These are phyloP conservation scores for Mobula hypostoma DNA, from an alignment of 2,113 vertebrate species.

Conservation along the genomic window DNA sequence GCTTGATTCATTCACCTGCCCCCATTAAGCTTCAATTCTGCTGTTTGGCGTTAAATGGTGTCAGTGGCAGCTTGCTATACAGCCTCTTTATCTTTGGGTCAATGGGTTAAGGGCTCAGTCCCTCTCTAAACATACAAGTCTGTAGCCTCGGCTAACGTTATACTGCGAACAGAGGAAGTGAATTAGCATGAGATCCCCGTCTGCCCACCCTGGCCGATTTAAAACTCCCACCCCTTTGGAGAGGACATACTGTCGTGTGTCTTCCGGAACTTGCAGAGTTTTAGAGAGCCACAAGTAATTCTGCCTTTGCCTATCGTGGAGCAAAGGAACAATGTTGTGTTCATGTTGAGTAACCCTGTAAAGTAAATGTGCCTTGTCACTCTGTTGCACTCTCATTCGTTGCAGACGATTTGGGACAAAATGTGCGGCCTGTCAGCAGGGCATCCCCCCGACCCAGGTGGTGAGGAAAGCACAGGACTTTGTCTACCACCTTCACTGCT, in stretches of 20 bases:
- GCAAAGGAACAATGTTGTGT: background rate
- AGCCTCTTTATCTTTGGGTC: background rate
- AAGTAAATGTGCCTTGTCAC: background rate
- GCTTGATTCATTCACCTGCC: background rate
- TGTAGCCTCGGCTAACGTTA: background rate
- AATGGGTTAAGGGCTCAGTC: background rate
- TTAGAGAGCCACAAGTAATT: background rate
- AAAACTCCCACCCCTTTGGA: too few relatives aligned
- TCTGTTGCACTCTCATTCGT: background rate
- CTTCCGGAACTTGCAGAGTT: too few relatives aligned
- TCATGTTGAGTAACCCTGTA: background rate
- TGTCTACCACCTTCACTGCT: conserved; percentile 97
- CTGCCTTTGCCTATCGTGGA: background rate
- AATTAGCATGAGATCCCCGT: background rate
- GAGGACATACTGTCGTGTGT: too few relatives aligned
- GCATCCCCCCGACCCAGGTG: conserved; percentile 95
- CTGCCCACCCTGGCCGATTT: too few relatives aligned
- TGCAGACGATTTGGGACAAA: conserved; percentile 93
- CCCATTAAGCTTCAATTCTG: background rate
- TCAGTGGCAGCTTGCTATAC: background rate
- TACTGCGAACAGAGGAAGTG: background rate
- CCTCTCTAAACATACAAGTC: background rate
- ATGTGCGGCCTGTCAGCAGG: conserved; percentile 97
- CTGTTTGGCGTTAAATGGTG: background rate
- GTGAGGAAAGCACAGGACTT: conserved; percentile 98